Base-by-base conservation (phyloP, 2,113 vertebrate species). In the Pygathrix nemaeus region DNA sequence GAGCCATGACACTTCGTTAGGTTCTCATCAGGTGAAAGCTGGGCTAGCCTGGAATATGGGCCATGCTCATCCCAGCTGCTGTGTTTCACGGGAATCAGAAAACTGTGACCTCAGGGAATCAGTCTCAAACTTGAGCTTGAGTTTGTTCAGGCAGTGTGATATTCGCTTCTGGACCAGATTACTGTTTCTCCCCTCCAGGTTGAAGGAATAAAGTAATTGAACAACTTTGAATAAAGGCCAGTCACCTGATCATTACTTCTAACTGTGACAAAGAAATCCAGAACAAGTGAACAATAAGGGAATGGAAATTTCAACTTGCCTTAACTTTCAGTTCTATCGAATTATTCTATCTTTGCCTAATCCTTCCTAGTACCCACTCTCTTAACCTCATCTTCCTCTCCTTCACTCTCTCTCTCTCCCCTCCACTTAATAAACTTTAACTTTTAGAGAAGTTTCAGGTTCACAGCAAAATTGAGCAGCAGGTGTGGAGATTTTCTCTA, bases 271-370 rank as follows among this genome's bases (percentile, higher is more conserved):
- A 59, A 72, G 27, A 73, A 93, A 25, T 43, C 20, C 40, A 6
- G 43, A 50, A n/a, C 25, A 45, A 38, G 80, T 35, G 43, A 88
- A 87, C 59, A 2, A 10, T n/a, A 52, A 81, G 3, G 23, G 38
- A 59, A 40, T 61, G 50, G 38, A 17, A 43, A 93, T 84, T 45
- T 38, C 48, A 52, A 0, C 73, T 57, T n/a, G 10, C 38, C 68
- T 90, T 68, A 43, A 27, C 20, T 83, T 76, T 25, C 68, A 13
- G 17, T n/a, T 76, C 17, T 16, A 1, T 10, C 3, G 16, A 21
- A 11, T 17, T 0, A 0, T 14, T 72, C 45, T 35, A 0, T 14
- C 27, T 70, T 30, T 48, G 32, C 14, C 21, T 61, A 0, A 25
- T n/a, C 6, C 52, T 38, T 38, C 52, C 52, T 13, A 16, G 35